Evolutionary conservation across 2,888 invertebrate species (phyloP).

Genomic region (Galerucella nymphaeae): DNA sequence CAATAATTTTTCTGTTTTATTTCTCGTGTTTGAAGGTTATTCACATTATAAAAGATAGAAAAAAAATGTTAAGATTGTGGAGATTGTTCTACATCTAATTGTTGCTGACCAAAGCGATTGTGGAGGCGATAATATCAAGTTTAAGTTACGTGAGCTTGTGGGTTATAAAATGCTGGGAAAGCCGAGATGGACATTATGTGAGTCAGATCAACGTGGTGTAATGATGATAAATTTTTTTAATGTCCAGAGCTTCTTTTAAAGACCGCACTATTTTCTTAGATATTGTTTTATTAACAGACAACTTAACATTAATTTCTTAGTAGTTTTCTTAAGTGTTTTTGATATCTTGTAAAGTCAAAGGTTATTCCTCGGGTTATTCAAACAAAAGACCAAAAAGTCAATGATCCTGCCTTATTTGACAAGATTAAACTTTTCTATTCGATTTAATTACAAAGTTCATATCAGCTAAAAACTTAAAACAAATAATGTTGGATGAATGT

Average conservation of each 20-base stretch:
- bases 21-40: neutral
- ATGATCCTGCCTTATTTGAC: neutral
- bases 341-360: neutral
- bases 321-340: neutral
- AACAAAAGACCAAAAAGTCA: neutral
- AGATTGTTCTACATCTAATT: slow-evolving; percentile 27
- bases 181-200: slow-evolving; percentile 16
- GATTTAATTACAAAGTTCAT: slow-evolving; percentile 3
- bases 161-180: slow-evolving; percentile 21
- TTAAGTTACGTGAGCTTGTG: slow-evolving; percentile 21
- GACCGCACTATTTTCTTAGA: too few relatives aligned
- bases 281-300: too few relatives aligned
- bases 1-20: neutral
- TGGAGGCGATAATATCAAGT: slow-evolving; percentile 22
- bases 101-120: slow-evolving; percentile 24
- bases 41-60: slow-evolving; percentile 7
- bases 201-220: slow-evolving; percentile 16
- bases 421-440: neutral
- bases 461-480: neutral
- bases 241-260: neutral
- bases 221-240: neutral
- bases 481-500: neutral
- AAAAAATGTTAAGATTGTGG: slow-evolving; percentile 8
- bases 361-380: neutral
- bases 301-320: neutral